Base-by-base conservation (phyloP, 2,113 vertebrate genomes). In the Megaceryle maxima region DNA sequence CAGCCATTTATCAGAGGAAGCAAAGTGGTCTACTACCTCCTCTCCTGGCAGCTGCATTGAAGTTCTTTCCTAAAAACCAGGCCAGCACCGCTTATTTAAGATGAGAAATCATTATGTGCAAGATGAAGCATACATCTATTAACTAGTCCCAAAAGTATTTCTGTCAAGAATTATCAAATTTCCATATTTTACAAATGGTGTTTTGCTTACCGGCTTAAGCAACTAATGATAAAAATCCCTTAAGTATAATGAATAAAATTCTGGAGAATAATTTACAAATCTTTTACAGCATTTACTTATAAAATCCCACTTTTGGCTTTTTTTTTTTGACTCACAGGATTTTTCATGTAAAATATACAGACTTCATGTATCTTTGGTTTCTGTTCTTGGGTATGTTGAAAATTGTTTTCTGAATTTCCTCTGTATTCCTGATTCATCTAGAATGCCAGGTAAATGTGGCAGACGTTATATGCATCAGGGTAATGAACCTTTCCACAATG, bases 161-260 rank as follows among this genome's bases (percentile, higher is more conserved):
- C 74, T 84, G 83, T 91, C 88, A 91, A 84, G 74, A 91, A 76
- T 69, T 25, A 91, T 87, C 43, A 82, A 44, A 91, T 94, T 92
- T 84, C 56, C 12, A 0, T 84, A 43, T 90, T 84, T 91, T 95
- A 73, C n/a, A 84, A 87, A 90, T 74, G 46, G 14, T 87, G 17
- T 11, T 91, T 86, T 83, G 94, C 87, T 90, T 48, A 48, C 41
- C 48, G 63, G 7, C 26, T 41, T 92, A 67, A 78, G 33, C 35
- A 70, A 15, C 11, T 79, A 16, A 16, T 60, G 18, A 48, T 82
- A 67, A 13, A 22, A 76, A 95, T n/a, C 18, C 20, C 70, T 69
- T 55, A 74, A 80, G 31, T 44, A 31, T 64, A 66, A 67, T 72
- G 43, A 92, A 64, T 22, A 67, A 88, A 86, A 80, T 51, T 8